Conservation (phyloP, 2,797 vertebrate genomes). For the Gymnocypris eckloni region DNA sequence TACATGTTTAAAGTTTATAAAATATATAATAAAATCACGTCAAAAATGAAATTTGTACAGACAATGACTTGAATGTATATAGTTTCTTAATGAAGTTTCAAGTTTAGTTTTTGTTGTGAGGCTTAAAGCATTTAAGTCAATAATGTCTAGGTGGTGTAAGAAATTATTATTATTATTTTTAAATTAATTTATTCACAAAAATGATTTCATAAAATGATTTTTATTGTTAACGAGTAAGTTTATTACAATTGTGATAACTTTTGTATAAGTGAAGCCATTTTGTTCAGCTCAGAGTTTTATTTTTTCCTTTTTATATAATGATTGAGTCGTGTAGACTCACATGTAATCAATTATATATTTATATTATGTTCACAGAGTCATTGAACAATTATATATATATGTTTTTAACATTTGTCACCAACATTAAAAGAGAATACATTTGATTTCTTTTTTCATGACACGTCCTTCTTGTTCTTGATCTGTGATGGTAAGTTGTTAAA, state of each 20-base stretch:
- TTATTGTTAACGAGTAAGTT: not conserved
- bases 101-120: not conserved
- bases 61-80: not conserved
- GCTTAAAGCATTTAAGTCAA: not conserved
- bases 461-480: not conserved
- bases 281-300: not conserved
- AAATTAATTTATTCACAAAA: not conserved
- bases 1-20: no score
- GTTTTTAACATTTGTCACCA: not conserved
- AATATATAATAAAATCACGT: no score
- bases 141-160: not conserved
- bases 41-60: not conserved
- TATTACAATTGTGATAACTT: not conserved
- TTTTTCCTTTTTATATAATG: no score
- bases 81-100: no score
- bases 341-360: not conserved
- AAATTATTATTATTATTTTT: not conserved
- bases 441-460: not conserved
- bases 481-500: not conserved
- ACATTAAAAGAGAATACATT: not conserved
- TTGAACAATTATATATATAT: no score
- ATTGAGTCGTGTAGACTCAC: no score
- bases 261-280: not conserved
- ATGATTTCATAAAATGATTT: not conserved
- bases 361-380: not conserved